Evolutionary conservation across 2,113 vertebrate genomes (phyloP), one percentile per base, ranked within the genome.

Genomic region (Sinocyclocheilus rhinocerous): DNA sequence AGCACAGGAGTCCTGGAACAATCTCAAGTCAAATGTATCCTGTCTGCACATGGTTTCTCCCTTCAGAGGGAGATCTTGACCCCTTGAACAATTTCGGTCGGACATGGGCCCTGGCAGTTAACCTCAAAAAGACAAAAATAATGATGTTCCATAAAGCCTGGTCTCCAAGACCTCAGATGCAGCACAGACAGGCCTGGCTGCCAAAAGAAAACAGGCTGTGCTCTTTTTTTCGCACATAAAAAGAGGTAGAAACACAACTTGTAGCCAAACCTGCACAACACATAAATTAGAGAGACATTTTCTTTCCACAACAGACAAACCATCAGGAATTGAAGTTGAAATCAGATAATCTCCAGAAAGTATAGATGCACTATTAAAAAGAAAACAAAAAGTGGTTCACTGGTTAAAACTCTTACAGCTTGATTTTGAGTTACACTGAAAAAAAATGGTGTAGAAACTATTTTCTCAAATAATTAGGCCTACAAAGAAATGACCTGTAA

Each of bases 51-150:
- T 24, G 22, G 11, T 24, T 63, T 42, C 22, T 22, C 22, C 22
- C 33, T 39, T 42, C 33, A 80, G 22, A 61, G 20, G 7, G 57
- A 63, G 22, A 80, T 26, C 57, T 45, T 80, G 57, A 80, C 57
- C 77, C 57, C 13, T 80, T 42, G 57, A 63, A 45, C 12, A 63
- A 13, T 29, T 79, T 39, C 15, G 11, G 76, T 33, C 16, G 9
- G 15, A 52, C 16, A 55, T 20, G 26, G 4, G 16, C 26, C 24
- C 24, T 77, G 48, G 45, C 26, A 50, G 76, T 77, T 77, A 55
- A 77, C 76, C 76, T 55, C 24, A 77, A 77, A 77, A 77, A 50
- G 50, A 77, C 76, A 77, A 55, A 55, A 77, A 77, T 55, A 77
- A 77, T 55, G 48, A 77, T 75, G 39, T 24, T 76, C 42, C 45